Evolutionary conservation across 2,888 invertebrate genomes (phyloP).

Genomic region (Tenthredo distinguenda): DNA sequence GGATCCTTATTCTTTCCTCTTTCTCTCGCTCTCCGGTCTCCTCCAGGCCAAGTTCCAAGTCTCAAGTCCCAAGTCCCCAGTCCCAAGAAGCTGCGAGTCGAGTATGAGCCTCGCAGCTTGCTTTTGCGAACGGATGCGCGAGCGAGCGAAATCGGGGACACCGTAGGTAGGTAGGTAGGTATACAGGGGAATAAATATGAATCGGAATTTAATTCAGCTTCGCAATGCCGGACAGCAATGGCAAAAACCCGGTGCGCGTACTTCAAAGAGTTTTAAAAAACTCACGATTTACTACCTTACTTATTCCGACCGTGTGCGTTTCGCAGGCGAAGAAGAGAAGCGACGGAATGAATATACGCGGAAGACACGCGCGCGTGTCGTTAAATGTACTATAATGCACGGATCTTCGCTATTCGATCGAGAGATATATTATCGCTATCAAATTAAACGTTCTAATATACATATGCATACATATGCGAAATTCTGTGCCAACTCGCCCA

Average conservation of each 20-base stretch:
- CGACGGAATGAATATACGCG: neutral
- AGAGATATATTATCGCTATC: neutral
- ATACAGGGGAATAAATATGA: conserved; percentile 31
- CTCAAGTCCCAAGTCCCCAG: neutral
- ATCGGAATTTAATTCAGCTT: conserved; percentile 44
- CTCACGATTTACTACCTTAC: neutral
- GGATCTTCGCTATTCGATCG: neutral
- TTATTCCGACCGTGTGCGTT: neutral
- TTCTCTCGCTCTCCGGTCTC: neutral
- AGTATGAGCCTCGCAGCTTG: neutral
- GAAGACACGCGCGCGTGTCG: conserved; percentile 9
- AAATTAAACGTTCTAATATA: neutral
- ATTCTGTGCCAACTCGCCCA: too few species aligned
- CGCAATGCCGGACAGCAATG: neutral
- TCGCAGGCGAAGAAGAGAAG: neutral
- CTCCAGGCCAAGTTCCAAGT: neutral
- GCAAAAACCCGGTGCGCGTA: conserved; percentile 28
- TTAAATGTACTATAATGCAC: neutral
- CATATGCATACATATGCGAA: neutral
- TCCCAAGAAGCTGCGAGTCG: neutral
- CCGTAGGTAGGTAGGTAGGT: neutral
- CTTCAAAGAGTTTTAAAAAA: conserved; percentile 22
- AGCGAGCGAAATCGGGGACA: conserved; percentile 46
- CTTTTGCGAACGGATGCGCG: neutral
- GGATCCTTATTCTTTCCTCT: conserved; percentile 3